phyloP scores from a whole-genome alignment of 2,797 vertebrate genomes.

The Arvicola amphibius region DNA sequence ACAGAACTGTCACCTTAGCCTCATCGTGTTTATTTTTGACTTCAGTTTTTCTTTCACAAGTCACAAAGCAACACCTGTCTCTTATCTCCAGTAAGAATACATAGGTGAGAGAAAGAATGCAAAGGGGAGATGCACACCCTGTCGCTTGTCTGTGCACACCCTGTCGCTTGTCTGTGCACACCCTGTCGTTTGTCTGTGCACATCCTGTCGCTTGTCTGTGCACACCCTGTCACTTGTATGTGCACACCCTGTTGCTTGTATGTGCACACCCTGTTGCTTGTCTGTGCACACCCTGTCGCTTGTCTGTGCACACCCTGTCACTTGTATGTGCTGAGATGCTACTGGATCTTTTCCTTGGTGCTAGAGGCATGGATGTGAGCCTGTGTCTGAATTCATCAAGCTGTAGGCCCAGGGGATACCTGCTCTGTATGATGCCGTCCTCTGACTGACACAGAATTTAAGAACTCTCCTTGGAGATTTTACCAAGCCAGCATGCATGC shows the following conservation, averaged over 20 bases:
- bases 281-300: too few relatives aligned
- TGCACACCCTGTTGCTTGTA: too few relatives aligned
- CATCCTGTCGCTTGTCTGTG: background rate
- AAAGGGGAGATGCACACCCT: background rate
- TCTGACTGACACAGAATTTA: background rate
- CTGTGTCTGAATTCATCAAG: background rate
- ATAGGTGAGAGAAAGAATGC: background rate
- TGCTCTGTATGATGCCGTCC: rapidly evolving
- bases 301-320: too few relatives aligned
- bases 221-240: too few relatives aligned
- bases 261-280: rapidly evolving
- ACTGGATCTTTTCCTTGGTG: background rate
- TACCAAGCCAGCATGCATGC: too few relatives aligned
- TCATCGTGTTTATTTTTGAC: background rate
- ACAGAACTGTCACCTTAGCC: background rate
- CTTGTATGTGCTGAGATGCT: background rate
- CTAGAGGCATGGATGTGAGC: background rate
- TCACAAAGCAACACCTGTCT: background rate
- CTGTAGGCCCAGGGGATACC: background rate
- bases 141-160: too few relatives aligned
- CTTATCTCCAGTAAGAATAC: background rate
- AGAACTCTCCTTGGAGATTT: background rate
- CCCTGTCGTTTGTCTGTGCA: too few relatives aligned
- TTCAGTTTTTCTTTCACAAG: background rate
- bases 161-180: too few relatives aligned